phyloP scores from a whole-genome alignment of 1,140 invertebrate species.

The Bombus impatiens region DNA sequence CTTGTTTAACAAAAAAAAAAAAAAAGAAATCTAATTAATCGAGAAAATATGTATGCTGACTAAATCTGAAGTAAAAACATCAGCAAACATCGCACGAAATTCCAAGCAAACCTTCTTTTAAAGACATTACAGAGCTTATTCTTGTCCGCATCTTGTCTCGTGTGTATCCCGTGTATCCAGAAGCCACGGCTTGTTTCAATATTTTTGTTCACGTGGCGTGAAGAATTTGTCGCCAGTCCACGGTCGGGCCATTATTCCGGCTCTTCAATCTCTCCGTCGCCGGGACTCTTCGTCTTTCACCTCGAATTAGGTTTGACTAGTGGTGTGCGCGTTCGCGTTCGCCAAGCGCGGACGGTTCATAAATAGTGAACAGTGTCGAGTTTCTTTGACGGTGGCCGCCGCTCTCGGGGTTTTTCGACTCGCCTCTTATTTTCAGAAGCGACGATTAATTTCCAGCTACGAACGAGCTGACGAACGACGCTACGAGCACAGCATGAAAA shows the following conservation, averaged over 20 bases:
- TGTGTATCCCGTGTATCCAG: too few relatives aligned
- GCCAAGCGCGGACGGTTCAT: slow-evolving; percentile 43
- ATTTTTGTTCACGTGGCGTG: slow-evolving; percentile 21
- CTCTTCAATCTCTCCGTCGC: slow-evolving; percentile 16
- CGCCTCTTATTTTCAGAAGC: slow-evolving; percentile 66
- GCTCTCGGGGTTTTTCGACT: slow-evolving; percentile 44
- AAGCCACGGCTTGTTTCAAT: slow-evolving; percentile 7
- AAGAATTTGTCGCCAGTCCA: neutral
- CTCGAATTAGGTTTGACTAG: slow-evolving; percentile 41
- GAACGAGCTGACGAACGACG: slow-evolving; percentile 69
- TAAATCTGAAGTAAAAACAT: neutral
- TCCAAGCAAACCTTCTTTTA: neutral
- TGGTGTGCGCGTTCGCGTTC: neutral
- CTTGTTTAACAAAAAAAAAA: neutral
- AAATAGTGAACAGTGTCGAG: slow-evolving; percentile 63
- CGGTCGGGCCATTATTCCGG: neutral
- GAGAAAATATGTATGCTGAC: too few relatives aligned
- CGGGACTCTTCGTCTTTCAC: slow-evolving; percentile 42
- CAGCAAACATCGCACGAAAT: neutral
- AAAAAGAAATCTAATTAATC: neutral
- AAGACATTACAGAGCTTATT: neutral
- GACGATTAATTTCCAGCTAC: slow-evolving; percentile 66
- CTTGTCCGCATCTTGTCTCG: neutral
- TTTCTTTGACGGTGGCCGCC: slow-evolving; percentile 53
- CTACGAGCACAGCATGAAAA: slow-evolving; percentile 58